Percentiles rank a stretch among this genome's conserved stretches.
phyloP scores from a whole-genome alignment of 2,113 vertebrate species.

The Saguinus midas region DNA sequence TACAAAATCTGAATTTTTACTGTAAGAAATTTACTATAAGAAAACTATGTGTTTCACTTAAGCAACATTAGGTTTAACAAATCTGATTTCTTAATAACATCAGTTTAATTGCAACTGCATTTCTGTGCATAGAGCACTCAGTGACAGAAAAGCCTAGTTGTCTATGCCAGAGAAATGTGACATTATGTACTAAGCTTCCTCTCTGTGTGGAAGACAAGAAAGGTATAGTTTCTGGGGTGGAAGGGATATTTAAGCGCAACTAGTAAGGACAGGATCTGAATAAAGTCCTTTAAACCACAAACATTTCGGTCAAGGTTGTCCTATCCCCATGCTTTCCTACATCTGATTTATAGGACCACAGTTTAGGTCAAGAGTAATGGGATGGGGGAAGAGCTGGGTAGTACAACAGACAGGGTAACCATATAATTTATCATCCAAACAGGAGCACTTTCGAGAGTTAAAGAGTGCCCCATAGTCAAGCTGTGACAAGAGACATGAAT shows the following conservation, averaged over 20 bases:
- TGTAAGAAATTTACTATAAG: not conserved
- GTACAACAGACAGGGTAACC: not conserved
- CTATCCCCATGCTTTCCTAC: not conserved
- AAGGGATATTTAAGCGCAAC: not conserved
- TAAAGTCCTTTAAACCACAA: not conserved
- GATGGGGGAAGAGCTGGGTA: not conserved
- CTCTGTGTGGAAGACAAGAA: not conserved
- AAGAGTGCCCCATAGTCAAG: not conserved
- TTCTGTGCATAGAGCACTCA: not conserved
- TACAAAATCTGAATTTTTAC: conserved; percentile 9
- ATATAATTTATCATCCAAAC: not conserved
- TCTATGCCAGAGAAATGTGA: not conserved
- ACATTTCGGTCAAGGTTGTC: not conserved
- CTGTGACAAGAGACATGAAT: not conserved
- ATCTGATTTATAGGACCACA: not conserved
- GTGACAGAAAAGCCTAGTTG: not conserved
- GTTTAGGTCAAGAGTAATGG: not conserved
- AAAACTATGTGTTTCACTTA: conserved; percentile 1
- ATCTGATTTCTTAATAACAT: not conserved
- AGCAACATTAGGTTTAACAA: conserved; percentile 13
- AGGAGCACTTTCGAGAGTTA: not conserved
- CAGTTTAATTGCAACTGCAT: not conserved
- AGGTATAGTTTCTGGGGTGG: not conserved
- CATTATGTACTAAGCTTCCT: not conserved
- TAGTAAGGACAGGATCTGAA: not conserved